A percentile compares a stretch with the other conserved stretches of the same genome.
Evolutionary conservation across 2,113 vertebrate species (phyloP).

Genomic region (Hiodon tergisus): DNA sequence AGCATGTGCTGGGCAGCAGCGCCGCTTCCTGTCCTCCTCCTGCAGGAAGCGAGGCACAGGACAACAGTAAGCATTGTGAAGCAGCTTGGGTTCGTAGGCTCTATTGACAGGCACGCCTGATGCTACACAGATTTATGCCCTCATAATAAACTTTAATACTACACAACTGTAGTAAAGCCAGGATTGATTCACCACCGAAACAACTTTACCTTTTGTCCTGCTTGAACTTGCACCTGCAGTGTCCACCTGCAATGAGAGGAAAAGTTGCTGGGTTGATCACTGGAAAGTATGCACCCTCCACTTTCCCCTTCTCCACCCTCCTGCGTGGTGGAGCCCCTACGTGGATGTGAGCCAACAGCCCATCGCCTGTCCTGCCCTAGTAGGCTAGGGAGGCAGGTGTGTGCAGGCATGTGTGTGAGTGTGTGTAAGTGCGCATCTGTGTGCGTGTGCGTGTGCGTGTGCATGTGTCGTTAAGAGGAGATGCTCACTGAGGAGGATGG

Average conservation of each 20-base stretch:
- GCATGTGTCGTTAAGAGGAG: neutral
- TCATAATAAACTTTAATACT: too few species aligned
- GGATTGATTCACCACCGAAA: too few species aligned
- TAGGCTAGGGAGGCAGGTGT: neutral
- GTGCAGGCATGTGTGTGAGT: neutral
- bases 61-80: conserved; percentile 1
- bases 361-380: neutral
- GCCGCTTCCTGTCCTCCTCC: conserved; percentile 61
- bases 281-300: neutral
- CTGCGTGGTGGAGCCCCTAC: too few species aligned
- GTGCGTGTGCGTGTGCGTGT: neutral
- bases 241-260: conserved; percentile 63
- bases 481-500: conserved; percentile 78
- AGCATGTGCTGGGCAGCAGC: conserved; percentile 58
- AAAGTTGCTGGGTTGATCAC: neutral
- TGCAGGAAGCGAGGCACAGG: conserved; percentile 30
- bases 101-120: too few species aligned
- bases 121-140: too few species aligned
- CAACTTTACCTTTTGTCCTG: conserved; percentile 67
- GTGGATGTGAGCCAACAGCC: too few species aligned
- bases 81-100: too few species aligned
- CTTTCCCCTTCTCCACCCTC: too few species aligned
- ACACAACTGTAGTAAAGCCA: too few species aligned
- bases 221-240: conserved; percentile 81
- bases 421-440: neutral